phyloP scores from a whole-genome alignment of 2,113 vertebrate genomes.

The Cheilinus undulatus region DNA sequence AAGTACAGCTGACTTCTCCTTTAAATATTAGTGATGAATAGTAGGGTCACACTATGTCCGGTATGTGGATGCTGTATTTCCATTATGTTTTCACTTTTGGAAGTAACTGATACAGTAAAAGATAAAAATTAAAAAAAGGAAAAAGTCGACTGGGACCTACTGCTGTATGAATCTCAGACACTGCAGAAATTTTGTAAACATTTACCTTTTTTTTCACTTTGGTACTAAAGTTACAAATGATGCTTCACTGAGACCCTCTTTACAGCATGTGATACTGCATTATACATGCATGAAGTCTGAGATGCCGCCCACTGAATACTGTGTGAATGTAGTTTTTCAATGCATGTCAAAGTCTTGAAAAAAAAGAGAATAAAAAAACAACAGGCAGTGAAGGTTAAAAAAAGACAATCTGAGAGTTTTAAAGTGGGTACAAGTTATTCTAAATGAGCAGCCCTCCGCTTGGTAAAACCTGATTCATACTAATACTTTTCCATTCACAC shows the following conservation, averaged over 20 bases:
- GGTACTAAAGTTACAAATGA: slow-evolving; percentile 73
- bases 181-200: slow-evolving; percentile 80
- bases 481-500: slow-evolving; percentile 86
- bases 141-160: slow-evolving; percentile 24
- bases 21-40: slow-evolving; percentile 47
- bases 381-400: slow-evolving; percentile 64
- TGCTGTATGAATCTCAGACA: slow-evolving; percentile 45
- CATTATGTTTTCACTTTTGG: slow-evolving; percentile 26
- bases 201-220: slow-evolving; percentile 78
- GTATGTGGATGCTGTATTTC: slow-evolving; percentile 29
- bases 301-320: slow-evolving; percentile 59
- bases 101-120: slow-evolving; percentile 35
- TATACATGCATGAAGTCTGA: slow-evolving; percentile 30
- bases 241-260: slow-evolving; percentile 50
- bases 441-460: slow-evolving; percentile 79
- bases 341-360: slow-evolving; percentile 49
- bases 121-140: slow-evolving; percentile 7
- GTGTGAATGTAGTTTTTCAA: slow-evolving; percentile 47
- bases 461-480: slow-evolving; percentile 88
- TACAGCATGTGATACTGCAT: slow-evolving; percentile 38
- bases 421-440: slow-evolving; percentile 74
- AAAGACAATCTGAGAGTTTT: slow-evolving; percentile 73
- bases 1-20: slow-evolving; percentile 38
- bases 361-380: slow-evolving; percentile 17
- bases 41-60: slow-evolving; percentile 25